Base-by-base conservation (phyloP, 2,888 invertebrate species). In the Cerastis rubricosa region DNA sequence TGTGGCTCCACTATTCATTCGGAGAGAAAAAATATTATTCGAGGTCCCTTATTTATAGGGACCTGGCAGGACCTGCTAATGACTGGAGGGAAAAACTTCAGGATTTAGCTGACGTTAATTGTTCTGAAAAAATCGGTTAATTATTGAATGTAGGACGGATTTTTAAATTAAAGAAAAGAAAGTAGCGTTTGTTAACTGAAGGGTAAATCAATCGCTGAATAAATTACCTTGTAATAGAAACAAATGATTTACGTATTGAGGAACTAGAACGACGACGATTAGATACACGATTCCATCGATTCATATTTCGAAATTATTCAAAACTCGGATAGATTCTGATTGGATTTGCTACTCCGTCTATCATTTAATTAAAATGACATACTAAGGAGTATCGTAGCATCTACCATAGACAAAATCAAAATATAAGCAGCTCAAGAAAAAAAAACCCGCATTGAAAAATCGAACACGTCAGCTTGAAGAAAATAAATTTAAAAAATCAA, bases 1-100 rank as follows among this genome's bases (percentile, higher is more conserved):
- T 94, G 91, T 94, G 91, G 87, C 92, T 89, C 89, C 91, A 92
- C 93, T 91, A 92, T 90, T 94, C 93, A 93, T 93, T 89, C 87
- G 84, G 87, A 85, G 86, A 61, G 81, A 85, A 85, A 86, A 88
- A 90, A 90, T 90, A 93, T 94, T 93, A 91, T 90, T 92, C 93
- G 65, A 59, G 70, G 63, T 79, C 81, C 79, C 74, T 88, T 81
- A 80, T 85, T 85, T 88, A 81, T 87, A 85, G 78, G 78, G 70
- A 65, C 71, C 80, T 85, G 57, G 49, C 69, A 71, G 25, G 22
- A 25, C 54, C 74, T 84, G 68, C 73, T 80, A 84, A 88, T 84
- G 78, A 86, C 65, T 72, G 65, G n/a, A 57, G 71, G 64, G 66
- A 25, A 69, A 74, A 70, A 75, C 63, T 73, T 77, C 63, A 57